These are phyloP conservation scores for Myripristis jacobus DNA, from an alignment of 2,797 vertebrate genomes.

Conservation along the genomic window DNA sequence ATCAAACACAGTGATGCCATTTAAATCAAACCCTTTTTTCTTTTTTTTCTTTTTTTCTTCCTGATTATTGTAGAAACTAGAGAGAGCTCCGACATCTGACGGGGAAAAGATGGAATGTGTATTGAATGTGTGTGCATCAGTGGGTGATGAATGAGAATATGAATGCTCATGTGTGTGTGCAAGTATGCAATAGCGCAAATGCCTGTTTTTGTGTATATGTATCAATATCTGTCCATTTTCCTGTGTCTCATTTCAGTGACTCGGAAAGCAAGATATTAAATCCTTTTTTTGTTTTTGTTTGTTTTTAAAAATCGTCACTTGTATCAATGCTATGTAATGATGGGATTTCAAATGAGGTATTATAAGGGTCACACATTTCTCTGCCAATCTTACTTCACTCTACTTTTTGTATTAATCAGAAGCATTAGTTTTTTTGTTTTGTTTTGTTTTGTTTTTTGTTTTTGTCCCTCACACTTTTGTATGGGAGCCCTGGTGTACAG, in stretches of 20 bases:
- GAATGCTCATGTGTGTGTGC: conserved; percentile 64
- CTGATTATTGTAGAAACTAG: conserved; percentile 63
- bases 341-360: conserved; percentile 76
- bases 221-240: conserved; percentile 59
- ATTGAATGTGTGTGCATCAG: conserved; percentile 48
- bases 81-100: conserved; percentile 57
- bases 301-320: conserved; percentile 68
- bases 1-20: conserved; percentile 67
- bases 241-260: conserved; percentile 66
- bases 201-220: conserved; percentile 70
- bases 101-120: conserved; percentile 43
- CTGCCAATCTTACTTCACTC: conserved; percentile 63
- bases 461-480: conserved; percentile 66
- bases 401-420: conserved; percentile 59
- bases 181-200: conserved; percentile 61
- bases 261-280: conserved; percentile 67
- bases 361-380: conserved; percentile 75
- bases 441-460: no score
- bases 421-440: conserved; percentile 61
- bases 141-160: conserved; percentile 61
- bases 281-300: conserved; percentile 55
- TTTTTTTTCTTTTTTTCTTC: conserved; percentile 27
- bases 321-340: conserved; percentile 71
- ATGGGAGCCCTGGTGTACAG: conserved; percentile 59
- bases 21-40: conserved; percentile 75